phyloP scores from a whole-genome alignment of 2,888 invertebrate species.

The Muscina levida region DNA sequence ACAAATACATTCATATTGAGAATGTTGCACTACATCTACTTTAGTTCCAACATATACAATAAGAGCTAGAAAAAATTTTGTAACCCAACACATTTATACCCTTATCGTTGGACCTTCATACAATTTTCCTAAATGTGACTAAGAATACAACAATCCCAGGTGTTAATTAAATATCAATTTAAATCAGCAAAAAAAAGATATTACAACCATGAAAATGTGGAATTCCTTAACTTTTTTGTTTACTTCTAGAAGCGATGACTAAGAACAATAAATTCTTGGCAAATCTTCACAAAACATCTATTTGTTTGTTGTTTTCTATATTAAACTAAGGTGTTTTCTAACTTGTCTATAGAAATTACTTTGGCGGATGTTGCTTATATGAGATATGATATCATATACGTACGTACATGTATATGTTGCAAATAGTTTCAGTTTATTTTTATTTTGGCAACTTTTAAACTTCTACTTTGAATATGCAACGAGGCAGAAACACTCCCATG shows the following conservation, averaged over 20 bases:
- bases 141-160: not conserved
- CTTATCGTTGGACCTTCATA: not conserved
- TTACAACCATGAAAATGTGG: slow-evolving; percentile 1
- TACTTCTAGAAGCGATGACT: not conserved
- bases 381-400: not conserved
- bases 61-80: too few species aligned
- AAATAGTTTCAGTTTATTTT: not conserved
- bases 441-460: slow-evolving; percentile 25
- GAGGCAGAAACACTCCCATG: slow-evolving; percentile 56
- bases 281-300: not conserved
- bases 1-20: too few species aligned
- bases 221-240: slow-evolving; percentile 13
- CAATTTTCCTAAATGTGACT: not conserved
- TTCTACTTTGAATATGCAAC: slow-evolving; percentile 46
- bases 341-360: slow-evolving; percentile 5
- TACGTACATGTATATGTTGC: too few species aligned
- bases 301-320: not conserved
- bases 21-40: too few species aligned
- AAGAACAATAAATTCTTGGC: slow-evolving; percentile 24
- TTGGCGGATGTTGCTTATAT: slow-evolving; percentile 28
- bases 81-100: too few species aligned
- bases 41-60: too few species aligned
- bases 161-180: slow-evolving; percentile 21
- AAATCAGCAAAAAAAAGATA: too few species aligned
- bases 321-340: not conserved